Evolutionary conservation across 2,888 invertebrate genomes (phyloP).

Genomic region (Andrena camellia): DNA sequence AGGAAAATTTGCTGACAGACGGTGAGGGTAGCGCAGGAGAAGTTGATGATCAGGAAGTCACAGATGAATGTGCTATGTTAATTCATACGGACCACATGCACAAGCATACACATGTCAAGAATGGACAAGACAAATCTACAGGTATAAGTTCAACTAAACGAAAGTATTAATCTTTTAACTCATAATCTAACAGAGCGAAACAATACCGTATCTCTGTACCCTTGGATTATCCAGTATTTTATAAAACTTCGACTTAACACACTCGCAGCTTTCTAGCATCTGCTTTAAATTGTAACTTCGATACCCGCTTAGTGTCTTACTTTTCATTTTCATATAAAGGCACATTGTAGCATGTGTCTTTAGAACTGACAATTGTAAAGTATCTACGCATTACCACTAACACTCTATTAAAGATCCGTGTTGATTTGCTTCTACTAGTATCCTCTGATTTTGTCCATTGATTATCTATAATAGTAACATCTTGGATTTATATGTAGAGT

Average conservation of each 20-base stretch:
- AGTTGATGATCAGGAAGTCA: constrained; percentile 88
- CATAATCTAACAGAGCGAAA: constrained; percentile 16
- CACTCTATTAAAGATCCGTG: constrained; percentile 11
- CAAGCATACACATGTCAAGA: constrained; percentile 80
- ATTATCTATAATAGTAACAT: constrained; percentile 14
- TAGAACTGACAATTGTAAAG: constrained; percentile 27
- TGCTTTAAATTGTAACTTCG: constrained; percentile 42
- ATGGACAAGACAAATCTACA: constrained; percentile 79
- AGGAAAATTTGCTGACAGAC: constrained; percentile 88
- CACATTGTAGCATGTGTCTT: constrained; percentile 35
- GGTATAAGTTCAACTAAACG: constrained; percentile 68
- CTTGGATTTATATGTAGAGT: constrained; percentile 7
- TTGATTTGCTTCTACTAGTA: constrained; percentile 29
- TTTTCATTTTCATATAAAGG: constrained; percentile 32
- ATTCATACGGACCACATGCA: constrained; percentile 86
- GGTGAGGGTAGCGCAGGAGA: constrained; percentile 88
- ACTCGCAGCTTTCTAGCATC: constrained; percentile 48
- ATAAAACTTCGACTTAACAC: constrained; percentile 37
- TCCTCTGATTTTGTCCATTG: background rate
- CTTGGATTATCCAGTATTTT: constrained; percentile 29
- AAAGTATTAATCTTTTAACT: constrained; percentile 28
- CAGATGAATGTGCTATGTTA: constrained; percentile 91
- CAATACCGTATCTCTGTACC: constrained; percentile 30
- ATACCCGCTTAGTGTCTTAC: constrained; percentile 46
- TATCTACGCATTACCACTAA: constrained; percentile 16